Evolutionary conservation across 2,888 invertebrate species (phyloP).

Genomic region (Spialia ferax): DNA sequence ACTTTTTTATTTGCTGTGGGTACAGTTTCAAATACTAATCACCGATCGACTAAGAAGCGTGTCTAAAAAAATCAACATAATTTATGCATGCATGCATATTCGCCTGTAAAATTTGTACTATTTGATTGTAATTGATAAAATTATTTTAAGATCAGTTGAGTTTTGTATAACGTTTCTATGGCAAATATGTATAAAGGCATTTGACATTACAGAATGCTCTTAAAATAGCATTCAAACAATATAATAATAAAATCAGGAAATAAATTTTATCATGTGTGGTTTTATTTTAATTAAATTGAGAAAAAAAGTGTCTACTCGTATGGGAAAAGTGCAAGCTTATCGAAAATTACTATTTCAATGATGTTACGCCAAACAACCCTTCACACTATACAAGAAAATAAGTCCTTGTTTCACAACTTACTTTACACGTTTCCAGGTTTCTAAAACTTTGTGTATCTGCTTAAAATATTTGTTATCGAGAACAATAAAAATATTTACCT

Average conservation of each 20-base stretch:
- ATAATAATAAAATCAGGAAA: constrained; percentile 82
- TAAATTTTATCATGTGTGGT: constrained; percentile 66
- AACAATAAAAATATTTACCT: background rate
- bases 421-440: too few relatives aligned
- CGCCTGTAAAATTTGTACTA: constrained; percentile 54
- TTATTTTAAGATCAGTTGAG: constrained; percentile 76
- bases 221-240: constrained; percentile 78
- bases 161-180: constrained; percentile 83
- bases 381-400: too few relatives aligned
- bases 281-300: constrained; percentile 42
- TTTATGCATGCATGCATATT: constrained; percentile 49
- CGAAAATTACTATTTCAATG: too few relatives aligned
- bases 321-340: too few relatives aligned
- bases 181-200: constrained; percentile 75
- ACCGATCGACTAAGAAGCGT: constrained; percentile 4
- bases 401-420: too few relatives aligned
- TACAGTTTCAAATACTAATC: constrained; percentile 3
- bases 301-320: constrained; percentile 33
- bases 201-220: constrained; percentile 79
- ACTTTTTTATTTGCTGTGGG: constrained; percentile 15
- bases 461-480: too few relatives aligned
- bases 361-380: too few relatives aligned
- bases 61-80: constrained; percentile 41
- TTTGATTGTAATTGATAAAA: constrained; percentile 58
- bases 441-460: too few relatives aligned